Percentiles rank a stretch among this genome's conserved stretches.
Conservation (phyloP, 2,888 invertebrate species). For the Sipunculus nudus region DNA sequence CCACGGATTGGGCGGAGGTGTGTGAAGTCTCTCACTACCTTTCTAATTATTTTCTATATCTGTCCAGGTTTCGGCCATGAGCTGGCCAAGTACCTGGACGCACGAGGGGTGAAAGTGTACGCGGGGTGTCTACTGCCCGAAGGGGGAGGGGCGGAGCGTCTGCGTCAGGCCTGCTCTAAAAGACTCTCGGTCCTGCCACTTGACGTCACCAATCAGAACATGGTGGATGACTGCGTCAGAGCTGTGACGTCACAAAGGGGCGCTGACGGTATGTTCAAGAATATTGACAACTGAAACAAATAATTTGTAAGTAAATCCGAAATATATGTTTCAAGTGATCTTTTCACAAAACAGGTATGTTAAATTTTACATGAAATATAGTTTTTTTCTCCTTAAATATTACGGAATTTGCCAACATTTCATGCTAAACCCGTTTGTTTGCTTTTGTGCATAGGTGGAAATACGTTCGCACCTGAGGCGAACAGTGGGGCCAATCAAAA, state of each 20-base stretch:
- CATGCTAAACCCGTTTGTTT: no score
- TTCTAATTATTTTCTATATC: not conserved
- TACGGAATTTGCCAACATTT: no score
- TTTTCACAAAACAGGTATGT: no score
- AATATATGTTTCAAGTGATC: not conserved
- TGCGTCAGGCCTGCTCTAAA: slow-evolving; percentile 41
- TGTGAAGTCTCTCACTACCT: no score
- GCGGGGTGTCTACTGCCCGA: slow-evolving; percentile 46
- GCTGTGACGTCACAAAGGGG: slow-evolving; percentile 65
- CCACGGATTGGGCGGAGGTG: no score
- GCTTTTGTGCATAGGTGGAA: no score
- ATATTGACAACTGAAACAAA: slow-evolving; percentile 4
- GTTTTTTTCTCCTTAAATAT: no score
- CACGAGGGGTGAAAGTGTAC: slow-evolving; percentile 48
- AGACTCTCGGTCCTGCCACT: slow-evolving; percentile 74
- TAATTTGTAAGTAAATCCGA: not conserved
- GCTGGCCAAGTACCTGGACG: slow-evolving; percentile 45
- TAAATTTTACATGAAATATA: no score
- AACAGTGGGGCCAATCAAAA: no score
- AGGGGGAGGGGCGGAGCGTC: slow-evolving; percentile 45
- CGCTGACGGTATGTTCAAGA: no score
- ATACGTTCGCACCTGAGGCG: no score
- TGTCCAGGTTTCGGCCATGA: slow-evolving; percentile 60
- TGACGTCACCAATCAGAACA: slow-evolving; percentile 75
- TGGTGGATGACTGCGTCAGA: slow-evolving; percentile 80